A percentile compares a stretch with the other conserved stretches of the same genome.
Evolutionary conservation across 2,797 vertebrate species (phyloP).

Genomic region (Gephyroberyx darwinii): DNA sequence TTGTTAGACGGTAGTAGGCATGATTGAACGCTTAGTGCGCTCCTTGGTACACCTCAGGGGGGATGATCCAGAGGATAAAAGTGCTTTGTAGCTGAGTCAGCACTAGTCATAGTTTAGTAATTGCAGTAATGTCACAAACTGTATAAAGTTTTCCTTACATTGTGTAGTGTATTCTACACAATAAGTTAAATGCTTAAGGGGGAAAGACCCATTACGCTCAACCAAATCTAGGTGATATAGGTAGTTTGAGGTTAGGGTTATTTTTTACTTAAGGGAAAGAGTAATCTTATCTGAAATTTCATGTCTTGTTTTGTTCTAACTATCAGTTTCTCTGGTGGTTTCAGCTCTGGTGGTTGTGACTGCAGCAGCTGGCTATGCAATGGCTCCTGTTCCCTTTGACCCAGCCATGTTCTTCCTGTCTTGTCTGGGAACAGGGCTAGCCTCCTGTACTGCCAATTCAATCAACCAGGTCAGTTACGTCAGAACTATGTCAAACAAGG

Average conservation of each 20-base stretch:
- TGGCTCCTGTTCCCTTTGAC: conserved; percentile 94
- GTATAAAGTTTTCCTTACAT: no score
- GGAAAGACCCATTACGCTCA: background rate
- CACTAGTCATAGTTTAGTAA: no score
- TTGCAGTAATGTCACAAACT: no score
- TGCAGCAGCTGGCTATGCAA: conserved; percentile 89
- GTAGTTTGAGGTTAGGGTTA: background rate
- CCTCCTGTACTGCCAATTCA: conserved; percentile 93
- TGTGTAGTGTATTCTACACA: no score
- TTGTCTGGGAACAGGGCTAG: conserved; percentile 89
- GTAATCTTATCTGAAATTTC: background rate
- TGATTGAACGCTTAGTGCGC: no score
- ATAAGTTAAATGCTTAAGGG: background rate
- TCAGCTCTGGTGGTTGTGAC: conserved; percentile 93
- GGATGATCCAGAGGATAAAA: no score
- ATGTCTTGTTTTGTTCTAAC: background rate
- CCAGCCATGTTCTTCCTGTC: conserved; percentile 86
- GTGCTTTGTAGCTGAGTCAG: no score
- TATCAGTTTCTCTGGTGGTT: conserved; percentile 49
- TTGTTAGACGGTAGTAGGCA: no score
- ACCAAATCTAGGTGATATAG: background rate
- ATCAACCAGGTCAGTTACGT: conserved; percentile 93
- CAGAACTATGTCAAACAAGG: background rate
- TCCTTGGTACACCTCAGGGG: background rate
- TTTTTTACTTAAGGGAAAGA: background rate